Percentiles rank a stretch among this genome's conserved stretches.
Conservation (phyloP, 2,113 vertebrate genomes). For the Bos javanicus region DNA sequence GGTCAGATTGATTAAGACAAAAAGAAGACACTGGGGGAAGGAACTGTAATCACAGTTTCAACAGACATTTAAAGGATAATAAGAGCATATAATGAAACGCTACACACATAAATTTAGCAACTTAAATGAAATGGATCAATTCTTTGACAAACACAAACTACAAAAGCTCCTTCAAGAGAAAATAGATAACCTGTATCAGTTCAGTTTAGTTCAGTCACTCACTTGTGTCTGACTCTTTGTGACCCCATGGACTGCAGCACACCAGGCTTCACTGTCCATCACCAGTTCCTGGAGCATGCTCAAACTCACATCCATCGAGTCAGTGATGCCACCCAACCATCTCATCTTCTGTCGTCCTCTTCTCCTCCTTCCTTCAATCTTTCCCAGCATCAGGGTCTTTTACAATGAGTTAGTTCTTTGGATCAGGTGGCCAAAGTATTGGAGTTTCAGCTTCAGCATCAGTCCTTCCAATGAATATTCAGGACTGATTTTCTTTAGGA, state of each 20-base stretch:
- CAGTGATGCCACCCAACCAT: not conserved
- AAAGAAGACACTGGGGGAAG: not conserved
- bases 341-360: not conserved
- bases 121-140: not conserved
- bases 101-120: not conserved
- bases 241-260: not conserved
- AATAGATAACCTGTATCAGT: not conserved
- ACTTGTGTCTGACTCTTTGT: fast-evolving
- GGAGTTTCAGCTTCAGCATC: not conserved
- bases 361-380: not conserved
- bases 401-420: not conserved
- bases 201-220: not conserved
- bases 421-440: not conserved
- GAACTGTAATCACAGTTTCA: not conserved
- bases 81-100: not conserved
- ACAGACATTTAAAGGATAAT: not conserved
- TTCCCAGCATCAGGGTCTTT: not conserved
- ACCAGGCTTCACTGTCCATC: not conserved
- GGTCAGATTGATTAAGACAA: not conserved
- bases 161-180: not conserved
- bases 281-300: not conserved
- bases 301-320: not conserved
- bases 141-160: not conserved
- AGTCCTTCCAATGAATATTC: not conserved
- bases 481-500: not conserved